Conservation (phyloP, 2,797 vertebrate genomes). For the Apogon talboti region DNA sequence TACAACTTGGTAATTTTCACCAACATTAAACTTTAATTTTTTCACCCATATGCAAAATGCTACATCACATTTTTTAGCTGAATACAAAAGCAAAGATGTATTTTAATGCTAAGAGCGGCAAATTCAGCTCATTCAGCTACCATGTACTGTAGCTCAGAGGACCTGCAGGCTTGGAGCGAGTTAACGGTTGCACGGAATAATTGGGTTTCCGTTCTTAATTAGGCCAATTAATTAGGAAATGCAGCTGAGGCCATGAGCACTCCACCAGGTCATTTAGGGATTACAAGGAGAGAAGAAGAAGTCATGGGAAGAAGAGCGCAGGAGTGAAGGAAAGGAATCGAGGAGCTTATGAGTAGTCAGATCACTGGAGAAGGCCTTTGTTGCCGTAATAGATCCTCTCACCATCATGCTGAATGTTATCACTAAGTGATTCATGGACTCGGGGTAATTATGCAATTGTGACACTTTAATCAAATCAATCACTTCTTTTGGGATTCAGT, state of each 20-base stretch:
- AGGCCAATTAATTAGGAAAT: constrained; percentile 81
- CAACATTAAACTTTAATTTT: constrained; percentile 25
- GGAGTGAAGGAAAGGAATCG: constrained; percentile 26
- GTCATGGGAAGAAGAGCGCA: constrained; percentile 54
- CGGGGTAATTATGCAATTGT: constrained; percentile 59
- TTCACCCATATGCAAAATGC: constrained; percentile 2
- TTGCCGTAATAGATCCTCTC: constrained; percentile 18
- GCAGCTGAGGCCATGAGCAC: constrained; percentile 65
- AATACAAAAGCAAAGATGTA: constrained; percentile 21
- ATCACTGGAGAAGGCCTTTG: constrained; percentile 44
- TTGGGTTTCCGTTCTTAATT: constrained; percentile 77
- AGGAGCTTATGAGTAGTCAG: constrained; percentile 45
- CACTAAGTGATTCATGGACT: constrained; percentile 37
- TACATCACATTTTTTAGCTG: constrained; percentile 15
- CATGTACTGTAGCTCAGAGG: constrained; percentile 26
- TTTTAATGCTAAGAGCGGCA: constrained; percentile 27
- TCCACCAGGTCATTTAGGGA: constrained; percentile 71
- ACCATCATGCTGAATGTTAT: constrained; percentile 47
- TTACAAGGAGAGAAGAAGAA: constrained; percentile 56
- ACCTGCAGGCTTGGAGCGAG: constrained; percentile 48
- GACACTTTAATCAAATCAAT: constrained; percentile 68
- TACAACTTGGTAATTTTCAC: constrained; percentile 18
- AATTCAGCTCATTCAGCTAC: constrained; percentile 45
- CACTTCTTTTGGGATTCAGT: constrained; percentile 48
- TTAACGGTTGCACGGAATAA: constrained; percentile 64